A percentile compares a stretch with the other conserved stretches of the same genome.
Conservation (phyloP, 1,140 invertebrate genomes). For the Philopotamus ludificatus region DNA sequence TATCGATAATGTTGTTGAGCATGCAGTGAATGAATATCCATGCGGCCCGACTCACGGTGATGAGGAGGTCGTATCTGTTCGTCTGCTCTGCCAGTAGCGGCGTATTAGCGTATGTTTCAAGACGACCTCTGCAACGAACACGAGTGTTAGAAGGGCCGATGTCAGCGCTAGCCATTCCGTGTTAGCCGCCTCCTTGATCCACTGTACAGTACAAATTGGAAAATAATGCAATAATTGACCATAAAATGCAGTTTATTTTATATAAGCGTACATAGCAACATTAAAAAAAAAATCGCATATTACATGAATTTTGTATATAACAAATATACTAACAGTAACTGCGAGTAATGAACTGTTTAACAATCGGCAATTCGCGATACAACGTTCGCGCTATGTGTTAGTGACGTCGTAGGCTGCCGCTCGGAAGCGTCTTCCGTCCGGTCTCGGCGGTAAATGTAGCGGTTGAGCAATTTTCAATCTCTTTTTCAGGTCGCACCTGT, state of each 20-base stretch:
- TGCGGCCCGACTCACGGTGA: constrained; percentile 92
- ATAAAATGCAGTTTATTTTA: background rate
- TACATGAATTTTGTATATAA: background rate
- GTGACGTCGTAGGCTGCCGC: constrained; percentile 98
- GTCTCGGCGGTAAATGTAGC: constrained; percentile 93
- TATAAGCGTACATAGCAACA: background rate
- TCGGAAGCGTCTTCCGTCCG: constrained; percentile 85
- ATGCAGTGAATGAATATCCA: constrained; percentile 96
- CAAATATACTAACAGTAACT: constrained; percentile 71
- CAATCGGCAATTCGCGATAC: constrained; percentile 89
- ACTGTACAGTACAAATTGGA: constrained; percentile 67
- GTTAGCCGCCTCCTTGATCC: constrained; percentile 74
- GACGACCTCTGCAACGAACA: constrained; percentile 90
- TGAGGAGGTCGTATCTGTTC: constrained; percentile 98
- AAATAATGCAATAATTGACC: background rate
- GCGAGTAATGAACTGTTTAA: constrained; percentile 87
- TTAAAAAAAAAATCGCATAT: background rate
- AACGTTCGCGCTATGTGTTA: constrained; percentile 83
- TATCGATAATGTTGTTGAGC: too few relatives aligned
- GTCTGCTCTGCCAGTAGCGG: constrained; percentile 97
- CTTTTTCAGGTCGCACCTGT: constrained; percentile 95
- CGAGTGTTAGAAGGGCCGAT: constrained; percentile 79
- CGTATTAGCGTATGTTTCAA: constrained; percentile 99
- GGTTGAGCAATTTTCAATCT: constrained; percentile 99
- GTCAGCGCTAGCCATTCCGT: constrained; percentile 83